Evolutionary conservation across 1,140 invertebrate species (phyloP).

Genomic region (Trichonephila inaurata): DNA sequence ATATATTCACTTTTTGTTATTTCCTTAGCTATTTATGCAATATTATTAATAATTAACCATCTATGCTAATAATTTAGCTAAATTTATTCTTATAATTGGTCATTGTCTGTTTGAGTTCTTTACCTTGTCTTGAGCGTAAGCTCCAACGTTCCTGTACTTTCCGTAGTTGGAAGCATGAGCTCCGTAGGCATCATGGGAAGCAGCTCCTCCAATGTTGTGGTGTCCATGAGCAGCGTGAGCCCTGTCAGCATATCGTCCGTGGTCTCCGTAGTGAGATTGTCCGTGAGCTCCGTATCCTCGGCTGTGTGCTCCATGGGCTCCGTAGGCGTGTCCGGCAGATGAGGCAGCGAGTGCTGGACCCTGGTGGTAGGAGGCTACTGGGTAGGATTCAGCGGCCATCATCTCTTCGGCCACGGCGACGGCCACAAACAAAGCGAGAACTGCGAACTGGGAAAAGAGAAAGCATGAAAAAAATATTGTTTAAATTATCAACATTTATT

Average conservation of each 20-base stretch:
- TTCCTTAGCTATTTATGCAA: too few species aligned
- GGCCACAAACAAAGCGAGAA: conserved; percentile 69
- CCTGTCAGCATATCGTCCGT: conserved; percentile 68
- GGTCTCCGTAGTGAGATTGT: conserved; percentile 60
- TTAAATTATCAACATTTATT: too few species aligned
- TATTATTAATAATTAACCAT: too few species aligned
- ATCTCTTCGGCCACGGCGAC: conserved; percentile 70
- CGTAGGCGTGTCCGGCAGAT: conserved; percentile 67
- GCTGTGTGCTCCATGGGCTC: conserved; percentile 61
- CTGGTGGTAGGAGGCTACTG: conserved; percentile 60
- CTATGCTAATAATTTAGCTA: too few species aligned
- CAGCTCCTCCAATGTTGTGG: conserved; percentile 70
- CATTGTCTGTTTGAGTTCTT: not conserved
- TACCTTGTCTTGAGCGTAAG: conserved; percentile 72
- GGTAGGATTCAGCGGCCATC: conserved; percentile 71
- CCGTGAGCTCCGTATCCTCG: conserved; percentile 65
- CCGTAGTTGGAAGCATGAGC: conserved; percentile 68
- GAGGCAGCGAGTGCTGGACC: conserved; percentile 52
- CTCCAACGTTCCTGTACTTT: conserved; percentile 61
- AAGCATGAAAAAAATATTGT: not conserved
- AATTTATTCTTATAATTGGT: too few species aligned
- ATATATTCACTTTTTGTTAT: too few species aligned
- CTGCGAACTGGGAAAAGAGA: conserved; percentile 35
- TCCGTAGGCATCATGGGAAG: conserved; percentile 62
- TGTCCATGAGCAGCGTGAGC: conserved; percentile 68